phyloP scores from a whole-genome alignment of 2,888 invertebrate genomes.

The Dynastes maya region DNA sequence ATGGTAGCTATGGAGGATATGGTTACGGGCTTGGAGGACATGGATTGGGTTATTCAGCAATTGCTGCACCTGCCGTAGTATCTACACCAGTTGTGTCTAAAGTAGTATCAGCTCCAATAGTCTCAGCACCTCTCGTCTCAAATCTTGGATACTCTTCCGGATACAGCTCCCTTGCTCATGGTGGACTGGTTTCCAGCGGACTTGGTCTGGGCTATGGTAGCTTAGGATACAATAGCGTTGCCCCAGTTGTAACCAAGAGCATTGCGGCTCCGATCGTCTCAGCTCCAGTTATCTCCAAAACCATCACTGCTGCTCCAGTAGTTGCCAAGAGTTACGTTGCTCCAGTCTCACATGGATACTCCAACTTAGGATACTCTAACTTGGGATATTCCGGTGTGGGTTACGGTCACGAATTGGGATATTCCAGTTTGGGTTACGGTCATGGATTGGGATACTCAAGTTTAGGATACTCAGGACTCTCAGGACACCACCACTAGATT shows the following conservation, averaged over 20 bases:
- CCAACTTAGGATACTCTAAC: not conserved
- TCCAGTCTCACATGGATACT: slow-evolving; percentile 14
- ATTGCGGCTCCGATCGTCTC: slow-evolving; percentile 29
- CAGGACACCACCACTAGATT: slow-evolving; percentile 18
- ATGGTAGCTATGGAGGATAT: slow-evolving; percentile 1
- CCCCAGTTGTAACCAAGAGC: slow-evolving; percentile 27
- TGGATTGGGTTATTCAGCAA: slow-evolving; percentile 23
- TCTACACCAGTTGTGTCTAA: slow-evolving; percentile 38
- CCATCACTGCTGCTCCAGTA: slow-evolving; percentile 13
- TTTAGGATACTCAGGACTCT: not conserved
- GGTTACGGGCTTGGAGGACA: slow-evolving; percentile 19
- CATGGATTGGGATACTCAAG: not conserved
- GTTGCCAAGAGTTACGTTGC: slow-evolving; percentile 24
- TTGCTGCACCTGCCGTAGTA: slow-evolving; percentile 34
- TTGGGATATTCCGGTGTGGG: not conserved
- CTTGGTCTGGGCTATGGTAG: slow-evolving; percentile 32
- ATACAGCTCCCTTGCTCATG: slow-evolving; percentile 2
- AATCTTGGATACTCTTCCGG: slow-evolving; percentile 31
- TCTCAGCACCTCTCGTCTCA: slow-evolving; percentile 43
- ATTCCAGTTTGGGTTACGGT: not conserved
- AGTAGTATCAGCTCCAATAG: slow-evolving; percentile 40
- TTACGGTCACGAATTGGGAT: not conserved
- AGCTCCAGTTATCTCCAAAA: slow-evolving; percentile 3
- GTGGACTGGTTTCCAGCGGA: slow-evolving; percentile 23
- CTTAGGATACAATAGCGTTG: slow-evolving; percentile 23